Evolutionary conservation across 2,797 vertebrate species (phyloP).

Genomic region (Cygnus olor): DNA sequence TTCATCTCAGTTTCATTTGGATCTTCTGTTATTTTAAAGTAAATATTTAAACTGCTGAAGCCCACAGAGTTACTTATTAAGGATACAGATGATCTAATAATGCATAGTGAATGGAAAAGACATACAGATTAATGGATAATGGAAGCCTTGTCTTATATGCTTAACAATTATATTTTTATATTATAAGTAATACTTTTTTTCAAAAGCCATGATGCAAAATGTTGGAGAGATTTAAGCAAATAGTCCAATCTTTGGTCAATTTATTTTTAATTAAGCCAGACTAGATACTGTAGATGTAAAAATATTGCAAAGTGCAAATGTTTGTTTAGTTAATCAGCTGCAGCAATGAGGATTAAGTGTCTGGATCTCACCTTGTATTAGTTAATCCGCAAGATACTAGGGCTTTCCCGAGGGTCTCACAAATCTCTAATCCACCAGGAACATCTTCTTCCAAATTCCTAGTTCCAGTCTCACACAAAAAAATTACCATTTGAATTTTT

Average conservation of each 20-base stretch:
- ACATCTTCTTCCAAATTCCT: neutral
- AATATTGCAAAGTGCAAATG: neutral
- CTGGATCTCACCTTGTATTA: neutral
- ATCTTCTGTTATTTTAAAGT: conserved; percentile 23
- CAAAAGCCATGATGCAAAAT: neutral
- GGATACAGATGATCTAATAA: conserved; percentile 22
- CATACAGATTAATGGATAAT: neutral
- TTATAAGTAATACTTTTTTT: neutral
- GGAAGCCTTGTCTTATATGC: conserved; percentile 11
- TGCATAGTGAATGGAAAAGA: neutral
- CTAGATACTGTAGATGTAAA: neutral
- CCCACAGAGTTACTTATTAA: conserved; percentile 59
- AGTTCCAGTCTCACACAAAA: neutral
- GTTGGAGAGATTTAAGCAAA: conserved; percentile 3
- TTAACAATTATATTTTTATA: neutral
- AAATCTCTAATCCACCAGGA: neutral
- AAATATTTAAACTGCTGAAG: conserved; percentile 40
- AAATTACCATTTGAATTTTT: neutral
- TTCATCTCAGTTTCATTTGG: conserved; percentile 2
- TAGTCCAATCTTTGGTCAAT: neutral
- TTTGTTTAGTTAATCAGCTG: neutral
- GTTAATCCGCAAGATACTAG: neutral
- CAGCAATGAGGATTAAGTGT: neutral
- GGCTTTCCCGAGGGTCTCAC: neutral
- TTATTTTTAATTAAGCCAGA: neutral